Base-by-base conservation (phyloP, 2,888 invertebrate species). In the Zaprionus bogoriensis region DNA sequence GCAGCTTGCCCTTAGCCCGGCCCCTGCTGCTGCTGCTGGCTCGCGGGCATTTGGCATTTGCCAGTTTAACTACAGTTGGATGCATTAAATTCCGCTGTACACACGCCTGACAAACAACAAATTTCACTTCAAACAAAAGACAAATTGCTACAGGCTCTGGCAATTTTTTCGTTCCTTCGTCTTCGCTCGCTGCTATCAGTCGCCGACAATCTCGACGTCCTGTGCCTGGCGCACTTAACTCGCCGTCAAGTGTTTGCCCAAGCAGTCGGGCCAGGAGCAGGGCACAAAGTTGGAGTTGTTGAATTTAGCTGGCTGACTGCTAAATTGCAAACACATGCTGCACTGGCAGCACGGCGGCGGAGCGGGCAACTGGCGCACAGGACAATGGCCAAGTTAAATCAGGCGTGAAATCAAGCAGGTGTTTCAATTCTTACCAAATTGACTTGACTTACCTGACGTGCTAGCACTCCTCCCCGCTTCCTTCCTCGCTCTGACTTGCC, bases 361-460 rank as follows among this genome's bases (percentile, higher is more conserved):
- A 38, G 36, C 39, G n/a, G 17, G 52, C 39, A 58, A 55, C 9
- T 57, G 67, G 77, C 63, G 54, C 55, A 54, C 53, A 28, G 66
- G 85, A 75, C 78, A 81, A 84, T 77, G 78, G 82, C 67, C 64
- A 79, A 71, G 87, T 86, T 87, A 83, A 87, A 86, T 88, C 88
- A 87, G 84, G 78, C 86, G 86, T 87, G 75, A 87, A 87, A 86
- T 86, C 77, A 83, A 82, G 87, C 84, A 84, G 87, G 84, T 87
- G 87, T 84, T 84, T 76, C 79, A 77, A 82, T 87, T 80, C 86
- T 87, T 82, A 76, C 67, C 67, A 85, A 87, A 82, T 82, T 82
- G 87, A 81, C 80, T 80, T 69, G 80, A 71, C 70, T 82, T 60
- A 58, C 64, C 63, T 67, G 59, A 36, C 52, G 52, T 41, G 32